These are phyloP conservation scores for Leptinotarsa rubiginosa DNA, from an alignment of 2,888 invertebrate species.

Conservation along the genomic window DNA sequence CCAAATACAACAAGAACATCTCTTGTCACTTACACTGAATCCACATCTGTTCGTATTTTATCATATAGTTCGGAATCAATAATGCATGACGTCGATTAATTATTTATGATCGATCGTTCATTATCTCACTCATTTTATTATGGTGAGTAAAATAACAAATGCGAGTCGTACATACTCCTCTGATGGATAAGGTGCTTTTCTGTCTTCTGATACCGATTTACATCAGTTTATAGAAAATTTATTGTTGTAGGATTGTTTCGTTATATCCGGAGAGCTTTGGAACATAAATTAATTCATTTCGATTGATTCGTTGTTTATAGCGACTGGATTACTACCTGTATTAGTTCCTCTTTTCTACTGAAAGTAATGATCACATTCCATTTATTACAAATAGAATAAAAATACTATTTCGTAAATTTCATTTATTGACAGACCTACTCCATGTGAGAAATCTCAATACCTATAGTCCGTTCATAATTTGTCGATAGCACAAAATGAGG, in stretches of 20 bases:
- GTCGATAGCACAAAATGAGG: no score
- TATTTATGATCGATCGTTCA: conserved; percentile 65
- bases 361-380: no score
- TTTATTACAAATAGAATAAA: no score
- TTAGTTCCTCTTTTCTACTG: no score
- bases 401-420: no score
- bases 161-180: conserved; percentile 36
- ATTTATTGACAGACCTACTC: no score
- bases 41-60: conserved; percentile 52
- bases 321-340: no score
- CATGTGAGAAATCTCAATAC: no score
- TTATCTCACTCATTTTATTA: conserved; percentile 56
- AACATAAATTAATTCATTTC: conserved; percentile 12
- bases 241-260: conserved; percentile 37
- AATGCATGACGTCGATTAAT: conserved; percentile 65
- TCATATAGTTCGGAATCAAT: conserved; percentile 63
- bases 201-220: conserved; percentile 42
- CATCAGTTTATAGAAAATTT: conserved; percentile 47
- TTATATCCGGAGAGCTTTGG: conserved; percentile 27
- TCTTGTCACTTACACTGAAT: conserved; percentile 5
- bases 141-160: conserved; percentile 52
- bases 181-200: conserved; percentile 49
- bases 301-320: background rate
- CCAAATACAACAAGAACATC: no score
- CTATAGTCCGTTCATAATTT: no score